A percentile compares a stretch with the other conserved stretches of the same genome.
phyloP scores from a whole-genome alignment of 1,140 invertebrate species.

The Calycopis cecrops region DNA sequence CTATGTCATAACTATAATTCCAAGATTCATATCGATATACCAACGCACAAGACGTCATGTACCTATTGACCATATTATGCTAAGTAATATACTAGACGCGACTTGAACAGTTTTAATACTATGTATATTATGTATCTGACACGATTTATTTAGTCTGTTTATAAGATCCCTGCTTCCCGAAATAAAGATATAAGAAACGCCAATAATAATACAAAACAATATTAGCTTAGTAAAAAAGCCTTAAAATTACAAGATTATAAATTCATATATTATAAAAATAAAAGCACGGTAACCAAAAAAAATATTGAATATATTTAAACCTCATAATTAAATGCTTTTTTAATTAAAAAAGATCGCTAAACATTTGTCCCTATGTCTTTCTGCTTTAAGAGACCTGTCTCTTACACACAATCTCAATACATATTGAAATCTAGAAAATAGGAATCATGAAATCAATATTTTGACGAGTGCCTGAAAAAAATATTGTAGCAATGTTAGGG shows the following conservation, averaged over 20 bases:
- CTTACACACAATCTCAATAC: no score
- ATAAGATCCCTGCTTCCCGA: slow-evolving; percentile 4
- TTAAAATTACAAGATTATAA: not conserved
- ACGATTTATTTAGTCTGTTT: not conserved
- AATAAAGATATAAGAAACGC: not conserved
- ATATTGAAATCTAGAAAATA: no score
- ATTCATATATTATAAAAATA: not conserved
- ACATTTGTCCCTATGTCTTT: no score
- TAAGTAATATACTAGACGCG: slow-evolving; percentile 4
- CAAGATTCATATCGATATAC: not conserved
- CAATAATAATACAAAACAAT: not conserved
- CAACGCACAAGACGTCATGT: not conserved
- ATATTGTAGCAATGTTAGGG: no score
- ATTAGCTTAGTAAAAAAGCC: not conserved
- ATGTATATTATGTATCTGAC: not conserved
- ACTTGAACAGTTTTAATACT: not conserved
- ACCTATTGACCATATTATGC: slow-evolving; percentile 9
- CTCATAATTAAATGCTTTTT: not conserved
- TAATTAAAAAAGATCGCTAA: not conserved
- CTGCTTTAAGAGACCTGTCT: no score
- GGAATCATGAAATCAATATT: no score
- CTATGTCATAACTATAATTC: not conserved
- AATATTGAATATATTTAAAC: slow-evolving; percentile 1
- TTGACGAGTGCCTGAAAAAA: no score
- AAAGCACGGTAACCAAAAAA: not conserved